These are phyloP conservation scores for Cephalotes varians DNA, from an alignment of 2,888 invertebrate species.

Conservation along the genomic window DNA sequence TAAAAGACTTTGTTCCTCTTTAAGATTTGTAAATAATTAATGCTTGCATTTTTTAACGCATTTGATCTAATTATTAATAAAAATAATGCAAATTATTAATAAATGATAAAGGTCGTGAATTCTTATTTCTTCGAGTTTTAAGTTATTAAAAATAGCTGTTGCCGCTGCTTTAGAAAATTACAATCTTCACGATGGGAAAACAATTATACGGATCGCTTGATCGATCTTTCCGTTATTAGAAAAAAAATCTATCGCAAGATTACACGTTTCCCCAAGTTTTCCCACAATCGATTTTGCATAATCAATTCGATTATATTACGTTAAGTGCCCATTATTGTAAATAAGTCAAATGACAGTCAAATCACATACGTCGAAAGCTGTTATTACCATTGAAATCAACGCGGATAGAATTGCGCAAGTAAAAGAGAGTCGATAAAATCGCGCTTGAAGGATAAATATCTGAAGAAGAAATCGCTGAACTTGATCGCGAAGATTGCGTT, in stretches of 20 bases:
- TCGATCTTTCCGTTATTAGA: neutral
- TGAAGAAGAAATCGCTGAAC: neutral
- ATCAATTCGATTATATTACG: conserved; percentile 35
- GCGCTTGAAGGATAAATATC: neutral
- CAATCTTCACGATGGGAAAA: neutral
- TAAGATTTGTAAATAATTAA: neutral
- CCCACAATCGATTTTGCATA: conserved; percentile 21
- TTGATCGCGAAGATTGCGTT: conserved; percentile 20
- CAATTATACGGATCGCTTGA: neutral
- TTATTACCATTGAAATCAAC: conserved; percentile 11
- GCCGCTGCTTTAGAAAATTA: neutral
- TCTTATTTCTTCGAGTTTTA: neutral
- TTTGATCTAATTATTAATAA: no score
- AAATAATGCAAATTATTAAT: neutral
- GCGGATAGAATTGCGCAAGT: neutral
- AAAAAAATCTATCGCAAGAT: conserved; percentile 9
- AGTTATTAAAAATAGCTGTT: neutral
- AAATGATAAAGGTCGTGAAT: neutral
- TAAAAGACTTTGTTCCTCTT: neutral
- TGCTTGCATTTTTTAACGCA: neutral
- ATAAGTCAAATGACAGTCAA: neutral
- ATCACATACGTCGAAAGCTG: neutral
- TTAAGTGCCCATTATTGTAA: conserved; percentile 13
- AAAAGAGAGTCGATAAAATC: neutral
- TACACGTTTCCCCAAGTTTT: conserved; percentile 6